A percentile compares a stretch with the other conserved stretches of the same genome.
Evolutionary conservation across 2,797 vertebrate species (phyloP).

Genomic region (Urosaurus nigricauda): DNA sequence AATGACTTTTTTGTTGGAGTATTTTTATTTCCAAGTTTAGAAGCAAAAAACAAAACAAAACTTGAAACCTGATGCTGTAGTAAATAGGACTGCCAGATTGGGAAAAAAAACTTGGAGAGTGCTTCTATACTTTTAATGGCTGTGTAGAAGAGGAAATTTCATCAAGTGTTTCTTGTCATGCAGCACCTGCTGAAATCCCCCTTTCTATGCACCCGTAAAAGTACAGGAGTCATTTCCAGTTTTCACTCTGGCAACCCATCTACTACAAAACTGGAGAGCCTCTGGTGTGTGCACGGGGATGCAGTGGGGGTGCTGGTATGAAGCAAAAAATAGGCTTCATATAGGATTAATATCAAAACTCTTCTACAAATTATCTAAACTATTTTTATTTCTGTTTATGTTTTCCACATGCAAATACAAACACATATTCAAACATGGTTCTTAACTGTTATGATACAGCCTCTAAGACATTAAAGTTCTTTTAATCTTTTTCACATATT

Average conservation of each 20-base stretch:
- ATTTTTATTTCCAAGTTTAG: background rate
- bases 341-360: background rate
- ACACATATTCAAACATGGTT: background rate
- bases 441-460: background rate
- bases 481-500: background rate
- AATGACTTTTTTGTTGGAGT: background rate
- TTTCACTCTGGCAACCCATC: no score
- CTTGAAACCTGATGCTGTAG: background rate
- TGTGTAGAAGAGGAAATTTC: background rate
- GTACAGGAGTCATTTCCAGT: no score
- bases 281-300: background rate
- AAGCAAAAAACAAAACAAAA: no score
- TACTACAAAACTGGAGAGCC: background rate
- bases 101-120: no score
- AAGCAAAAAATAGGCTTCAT: background rate
- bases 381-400: background rate
- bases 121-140: background rate
- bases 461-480: conserved; percentile 18
- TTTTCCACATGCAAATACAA: background rate
- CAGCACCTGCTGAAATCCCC: no score
- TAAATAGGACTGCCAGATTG: no score
- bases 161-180: background rate
- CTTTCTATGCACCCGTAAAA: no score
- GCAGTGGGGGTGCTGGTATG: background rate
- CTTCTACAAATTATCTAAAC: background rate